phyloP scores from a whole-genome alignment of 2,888 invertebrate genomes.

The Marronus borbonicus region DNA sequence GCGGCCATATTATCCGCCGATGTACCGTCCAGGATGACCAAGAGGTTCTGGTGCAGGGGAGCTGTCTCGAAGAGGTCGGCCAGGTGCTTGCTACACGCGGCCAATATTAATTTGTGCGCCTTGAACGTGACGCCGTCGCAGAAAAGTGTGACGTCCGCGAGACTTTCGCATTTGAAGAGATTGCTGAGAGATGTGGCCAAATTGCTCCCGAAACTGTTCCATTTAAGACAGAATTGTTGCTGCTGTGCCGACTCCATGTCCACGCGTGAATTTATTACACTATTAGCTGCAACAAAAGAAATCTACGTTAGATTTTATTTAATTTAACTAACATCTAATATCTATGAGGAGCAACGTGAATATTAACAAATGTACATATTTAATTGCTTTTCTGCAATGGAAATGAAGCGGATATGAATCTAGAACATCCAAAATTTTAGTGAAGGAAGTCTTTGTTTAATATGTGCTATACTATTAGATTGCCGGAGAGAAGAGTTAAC shows the following conservation, averaged over 20 bases:
- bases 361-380: too few relatives aligned
- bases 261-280: conserved; percentile 80
- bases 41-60: conserved; percentile 84
- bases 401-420: too few relatives aligned
- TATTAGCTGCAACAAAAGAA: conserved; percentile 73
- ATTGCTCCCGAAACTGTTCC: conserved; percentile 96
- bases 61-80: conserved; percentile 93
- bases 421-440: too few relatives aligned
- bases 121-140: conserved; percentile 95
- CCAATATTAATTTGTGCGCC: conserved; percentile 92
- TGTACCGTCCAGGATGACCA: conserved; percentile 92
- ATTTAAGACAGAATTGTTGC: conserved; percentile 96
- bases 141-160: conserved; percentile 93
- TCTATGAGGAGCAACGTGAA: too few relatives aligned
- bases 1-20: conserved; percentile 93
- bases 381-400: too few relatives aligned
- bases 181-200: conserved; percentile 93
- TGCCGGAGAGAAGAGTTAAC: too few relatives aligned
- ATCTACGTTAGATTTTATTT: background rate
- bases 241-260: conserved; percentile 88
- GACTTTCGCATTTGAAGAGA: conserved; percentile 93
- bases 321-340: too few relatives aligned
- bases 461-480: too few relatives aligned
- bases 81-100: conserved; percentile 94
- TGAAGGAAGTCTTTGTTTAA: too few relatives aligned